These are phyloP conservation scores for Heterohyrax brucei DNA, from an alignment of 2,797 vertebrate genomes.

Conservation along the genomic window DNA sequence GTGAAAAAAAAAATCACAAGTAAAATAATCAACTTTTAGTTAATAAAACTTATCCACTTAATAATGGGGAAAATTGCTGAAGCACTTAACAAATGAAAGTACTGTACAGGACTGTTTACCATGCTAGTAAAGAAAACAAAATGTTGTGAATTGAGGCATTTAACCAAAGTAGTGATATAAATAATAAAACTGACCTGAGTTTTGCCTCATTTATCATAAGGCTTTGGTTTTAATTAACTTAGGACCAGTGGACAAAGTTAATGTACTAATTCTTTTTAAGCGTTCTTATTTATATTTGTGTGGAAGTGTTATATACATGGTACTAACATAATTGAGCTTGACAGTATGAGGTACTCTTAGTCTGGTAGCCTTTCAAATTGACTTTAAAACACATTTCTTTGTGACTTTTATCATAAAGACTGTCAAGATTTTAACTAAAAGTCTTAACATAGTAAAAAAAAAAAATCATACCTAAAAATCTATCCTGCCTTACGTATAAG, in stretches of 20 bases:
- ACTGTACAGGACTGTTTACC: constrained; percentile 70
- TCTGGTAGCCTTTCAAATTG: constrained; percentile 66
- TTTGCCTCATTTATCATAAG: constrained; percentile 69
- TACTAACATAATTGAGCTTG: constrained; percentile 70
- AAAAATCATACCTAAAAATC: constrained; percentile 52
- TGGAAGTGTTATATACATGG: constrained; percentile 71
- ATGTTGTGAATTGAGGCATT: constrained; percentile 65
- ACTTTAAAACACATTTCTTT: constrained; percentile 68
- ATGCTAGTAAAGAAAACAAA: not conserved
- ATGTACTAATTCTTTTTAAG: constrained; percentile 54
- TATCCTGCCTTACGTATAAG: constrained; percentile 49
- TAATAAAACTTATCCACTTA: constrained; percentile 64
- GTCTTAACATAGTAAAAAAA: constrained; percentile 30
- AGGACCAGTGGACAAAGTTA: constrained; percentile 32
- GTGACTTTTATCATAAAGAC: constrained; percentile 73
- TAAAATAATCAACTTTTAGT: constrained; percentile 80
- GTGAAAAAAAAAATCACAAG: constrained; percentile 78
- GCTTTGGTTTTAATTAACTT: constrained; percentile 68
- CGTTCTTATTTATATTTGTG: constrained; percentile 63
- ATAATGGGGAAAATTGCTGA: constrained; percentile 48
- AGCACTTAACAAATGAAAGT: constrained; percentile 85
- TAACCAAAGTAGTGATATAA: constrained; percentile 75
- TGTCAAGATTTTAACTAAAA: constrained; percentile 61
- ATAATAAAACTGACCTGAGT: constrained; percentile 61
- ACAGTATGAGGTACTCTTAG: constrained; percentile 75